Percentiles rank a stretch among this genome's conserved stretches.
Conservation (phyloP, 2,797 vertebrate genomes). For the Phaenicophaeus curvirostris region DNA sequence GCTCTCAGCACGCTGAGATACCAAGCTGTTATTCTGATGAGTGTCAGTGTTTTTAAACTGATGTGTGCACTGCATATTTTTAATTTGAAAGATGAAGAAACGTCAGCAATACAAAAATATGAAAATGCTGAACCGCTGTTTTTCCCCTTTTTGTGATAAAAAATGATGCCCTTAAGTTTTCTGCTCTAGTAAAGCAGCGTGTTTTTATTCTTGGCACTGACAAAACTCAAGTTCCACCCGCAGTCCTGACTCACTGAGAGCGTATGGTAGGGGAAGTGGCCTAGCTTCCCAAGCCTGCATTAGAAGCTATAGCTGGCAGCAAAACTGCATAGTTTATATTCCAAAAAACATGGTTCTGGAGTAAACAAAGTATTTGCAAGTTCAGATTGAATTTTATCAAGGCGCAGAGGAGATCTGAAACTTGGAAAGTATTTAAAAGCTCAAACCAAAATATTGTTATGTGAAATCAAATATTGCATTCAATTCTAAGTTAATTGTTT, state of each 20-base stretch:
- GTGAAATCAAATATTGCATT: conserved; percentile 22
- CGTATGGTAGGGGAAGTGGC: conserved; percentile 54
- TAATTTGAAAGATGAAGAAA: neutral
- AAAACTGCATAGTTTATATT: conserved; percentile 15
- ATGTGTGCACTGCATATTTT: neutral
- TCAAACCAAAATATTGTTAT: conserved; percentile 36
- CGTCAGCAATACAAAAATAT: neutral
- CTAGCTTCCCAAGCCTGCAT: conserved; percentile 34
- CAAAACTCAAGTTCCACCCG: conserved; percentile 54
- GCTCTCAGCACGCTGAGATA: neutral
- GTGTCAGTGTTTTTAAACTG: neutral
- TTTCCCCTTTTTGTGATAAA: neutral
- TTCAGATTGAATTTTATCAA: conserved; percentile 35
- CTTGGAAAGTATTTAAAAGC: conserved; percentile 15
- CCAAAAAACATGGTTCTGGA: neutral
- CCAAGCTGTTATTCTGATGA: neutral
- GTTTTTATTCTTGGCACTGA: conserved; percentile 45
- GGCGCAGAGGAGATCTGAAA: conserved; percentile 21
- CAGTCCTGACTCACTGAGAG: conserved; percentile 63
- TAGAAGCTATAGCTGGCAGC: conserved; percentile 42
- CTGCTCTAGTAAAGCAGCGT: neutral
- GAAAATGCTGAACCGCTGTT: neutral
- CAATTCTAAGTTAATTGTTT: neutral
- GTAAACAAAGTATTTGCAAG: conserved; percentile 51
- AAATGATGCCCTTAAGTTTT: conserved; percentile 3